phyloP scores from a whole-genome alignment of 2,113 vertebrate genomes.

The Pedetes capensis region DNA sequence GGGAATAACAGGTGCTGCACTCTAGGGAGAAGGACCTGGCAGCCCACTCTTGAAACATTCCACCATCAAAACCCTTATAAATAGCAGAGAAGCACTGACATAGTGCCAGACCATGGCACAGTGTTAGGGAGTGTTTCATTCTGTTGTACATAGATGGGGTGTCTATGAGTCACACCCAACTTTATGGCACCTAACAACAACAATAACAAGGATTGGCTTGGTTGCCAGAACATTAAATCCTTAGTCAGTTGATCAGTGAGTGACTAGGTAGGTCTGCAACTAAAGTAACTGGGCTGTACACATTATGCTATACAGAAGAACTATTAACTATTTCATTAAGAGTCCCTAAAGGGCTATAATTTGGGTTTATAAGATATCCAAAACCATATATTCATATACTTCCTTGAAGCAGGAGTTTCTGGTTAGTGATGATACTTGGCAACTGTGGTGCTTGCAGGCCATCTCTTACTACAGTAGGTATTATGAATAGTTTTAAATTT shows the following conservation, averaged over 20 bases:
- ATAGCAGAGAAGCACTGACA: no score
- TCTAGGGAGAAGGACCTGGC: no score
- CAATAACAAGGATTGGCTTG: neutral
- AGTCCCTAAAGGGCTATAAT: neutral
- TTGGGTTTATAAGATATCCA: neutral
- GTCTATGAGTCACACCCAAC: no score
- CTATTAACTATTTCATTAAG: neutral
- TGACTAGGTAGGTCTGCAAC: neutral
- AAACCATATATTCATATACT: neutral
- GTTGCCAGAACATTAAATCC: neutral
- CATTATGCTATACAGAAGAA: neutral
- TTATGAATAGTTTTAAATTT: constrained; percentile 17
- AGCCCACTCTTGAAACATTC: no score
- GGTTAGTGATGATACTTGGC: neutral
- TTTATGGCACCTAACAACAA: no score
- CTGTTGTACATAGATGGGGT: no score
- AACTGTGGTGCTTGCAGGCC: neutral
- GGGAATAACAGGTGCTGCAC: no score
- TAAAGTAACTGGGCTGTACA: neutral
- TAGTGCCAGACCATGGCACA: no score
- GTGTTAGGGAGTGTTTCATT: no score
- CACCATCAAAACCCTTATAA: no score
- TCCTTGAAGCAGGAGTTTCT: neutral
- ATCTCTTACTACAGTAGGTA: neutral
- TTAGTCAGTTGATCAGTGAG: neutral